Evolutionary conservation across 2,797 vertebrate genomes (phyloP), one percentile per base, ranked within the genome.

Genomic region (Holocentrus rufus): DNA sequence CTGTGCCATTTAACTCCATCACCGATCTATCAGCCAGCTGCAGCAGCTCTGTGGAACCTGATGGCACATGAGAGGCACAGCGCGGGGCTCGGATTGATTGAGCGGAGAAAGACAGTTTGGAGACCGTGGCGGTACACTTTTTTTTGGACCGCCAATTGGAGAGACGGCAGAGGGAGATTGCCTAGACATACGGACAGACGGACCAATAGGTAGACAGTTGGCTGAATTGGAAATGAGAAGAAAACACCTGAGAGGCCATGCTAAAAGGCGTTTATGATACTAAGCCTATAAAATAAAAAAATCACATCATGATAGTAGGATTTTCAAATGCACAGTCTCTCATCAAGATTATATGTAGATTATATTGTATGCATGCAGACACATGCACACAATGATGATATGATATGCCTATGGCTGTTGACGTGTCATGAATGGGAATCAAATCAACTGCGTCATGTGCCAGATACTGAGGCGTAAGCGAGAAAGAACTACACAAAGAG

Each of bases 21-120:
- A 77, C 77, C 77, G 80, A 60, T 79, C 84, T 76, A 85, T 80
- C 66, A 78, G 75, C 61, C 80, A 79, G 83, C 82, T 89, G 88
- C 74, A 27, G 25, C 31, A 5, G 80, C 84, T 25, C 72, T 83
- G 65, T 66, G 76, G 62, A 71, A 85, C 72, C 77, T 67, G 56
- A 53, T 57, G 77, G 20, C 15, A 8, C 36, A 42, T 13, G 61
- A 30, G 59, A 49, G 34, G 39, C 39, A 11, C 36, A 4, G 36
- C 39, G 30, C 15, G 15, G n/a, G 52, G 60, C 42, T 44, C 39
- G n/a, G 36, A 56, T 34, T 57, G 25, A 36, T 52, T 22, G 53
- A 64, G 52, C 20, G 15, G 42, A 62, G 39, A 39, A 62, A 57
- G 61, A 2, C 72, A 76, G 54, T 65, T 15, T 60, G 59, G 63